A percentile compares a stretch with the other conserved stretches of the same genome.
These are phyloP conservation scores for Ursus arctos DNA, from an alignment of 2,113 vertebrate genomes.

Conservation along the genomic window DNA sequence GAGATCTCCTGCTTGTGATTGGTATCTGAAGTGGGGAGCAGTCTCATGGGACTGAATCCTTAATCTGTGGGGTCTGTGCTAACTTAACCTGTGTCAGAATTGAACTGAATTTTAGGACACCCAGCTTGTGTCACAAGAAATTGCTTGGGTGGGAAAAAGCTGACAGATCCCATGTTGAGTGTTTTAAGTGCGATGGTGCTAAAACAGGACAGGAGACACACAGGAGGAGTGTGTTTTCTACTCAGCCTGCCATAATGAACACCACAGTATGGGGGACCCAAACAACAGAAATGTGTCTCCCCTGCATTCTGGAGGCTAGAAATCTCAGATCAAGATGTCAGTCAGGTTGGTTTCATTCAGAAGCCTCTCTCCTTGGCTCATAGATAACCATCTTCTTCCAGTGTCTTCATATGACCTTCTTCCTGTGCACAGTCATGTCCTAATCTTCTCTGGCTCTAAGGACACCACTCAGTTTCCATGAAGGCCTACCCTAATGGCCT, in stretches of 20 bases:
- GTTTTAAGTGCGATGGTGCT: neutral
- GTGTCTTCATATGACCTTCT: neutral
- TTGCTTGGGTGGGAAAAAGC: neutral
- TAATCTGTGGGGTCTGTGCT: neutral
- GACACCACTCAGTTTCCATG: neutral
- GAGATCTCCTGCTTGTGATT: neutral
- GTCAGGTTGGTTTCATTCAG: neutral
- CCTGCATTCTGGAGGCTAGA: neutral
- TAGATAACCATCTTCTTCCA: neutral
- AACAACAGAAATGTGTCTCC: neutral
- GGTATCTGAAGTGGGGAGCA: neutral
- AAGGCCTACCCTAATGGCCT: neutral
- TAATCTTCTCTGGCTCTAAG: neutral
- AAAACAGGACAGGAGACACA: neutral
- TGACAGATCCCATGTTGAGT: neutral
- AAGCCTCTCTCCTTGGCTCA: neutral
- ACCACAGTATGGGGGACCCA: neutral
- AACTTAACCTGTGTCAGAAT: neutral
- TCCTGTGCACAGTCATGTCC: fast-evolving
- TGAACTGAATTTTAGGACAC: neutral
- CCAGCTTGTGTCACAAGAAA: neutral
- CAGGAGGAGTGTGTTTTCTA: neutral
- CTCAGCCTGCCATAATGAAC: neutral
- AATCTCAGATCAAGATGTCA: neutral
- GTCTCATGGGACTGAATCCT: neutral